A percentile compares a stretch with the other conserved stretches of the same genome.
These are phyloP conservation scores for Nowickia ferox DNA, from an alignment of 2,888 invertebrate species.

Conservation along the genomic window DNA sequence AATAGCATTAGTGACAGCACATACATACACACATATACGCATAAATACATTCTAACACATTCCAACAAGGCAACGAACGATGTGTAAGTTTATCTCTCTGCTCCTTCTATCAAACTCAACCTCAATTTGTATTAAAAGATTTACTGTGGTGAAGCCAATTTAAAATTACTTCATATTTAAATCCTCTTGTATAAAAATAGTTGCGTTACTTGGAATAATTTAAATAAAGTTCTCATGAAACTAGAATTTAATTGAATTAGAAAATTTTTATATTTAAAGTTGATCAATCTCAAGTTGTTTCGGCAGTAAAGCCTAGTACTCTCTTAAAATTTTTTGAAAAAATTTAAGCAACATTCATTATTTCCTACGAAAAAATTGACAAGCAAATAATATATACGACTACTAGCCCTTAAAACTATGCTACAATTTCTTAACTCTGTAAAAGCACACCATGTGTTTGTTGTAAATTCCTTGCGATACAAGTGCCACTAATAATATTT, in stretches of 20 bases:
- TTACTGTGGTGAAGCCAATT: slow-evolving; percentile 37
- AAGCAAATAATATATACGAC: too few relatives aligned
- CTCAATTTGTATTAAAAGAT: not conserved
- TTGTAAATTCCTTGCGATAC: too few relatives aligned
- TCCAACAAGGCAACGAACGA: not conserved
- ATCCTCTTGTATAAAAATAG: not conserved
- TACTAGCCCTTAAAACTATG: too few relatives aligned
- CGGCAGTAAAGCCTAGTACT: too few relatives aligned
- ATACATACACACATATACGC: slow-evolving; percentile 33
- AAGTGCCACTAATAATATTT: too few relatives aligned
- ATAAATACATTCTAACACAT: slow-evolving; percentile 3
- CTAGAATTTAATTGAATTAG: not conserved
- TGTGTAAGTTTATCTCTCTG: slow-evolving; percentile 3
- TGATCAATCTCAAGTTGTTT: too few relatives aligned
- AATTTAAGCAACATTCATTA: too few relatives aligned
- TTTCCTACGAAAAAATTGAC: too few relatives aligned
- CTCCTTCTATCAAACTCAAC: not conserved
- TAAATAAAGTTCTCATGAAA: not conserved
- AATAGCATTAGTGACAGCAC: slow-evolving; percentile 10
- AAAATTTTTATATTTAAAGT: too few relatives aligned
- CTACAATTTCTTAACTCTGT: too few relatives aligned
- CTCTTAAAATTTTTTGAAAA: too few relatives aligned
- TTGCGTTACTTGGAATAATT: not conserved
- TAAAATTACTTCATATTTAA: not conserved
- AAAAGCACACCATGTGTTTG: too few relatives aligned